Evolutionary conservation across 2,888 invertebrate genomes (phyloP).

Genomic region (Halocaridina rubra): DNA sequence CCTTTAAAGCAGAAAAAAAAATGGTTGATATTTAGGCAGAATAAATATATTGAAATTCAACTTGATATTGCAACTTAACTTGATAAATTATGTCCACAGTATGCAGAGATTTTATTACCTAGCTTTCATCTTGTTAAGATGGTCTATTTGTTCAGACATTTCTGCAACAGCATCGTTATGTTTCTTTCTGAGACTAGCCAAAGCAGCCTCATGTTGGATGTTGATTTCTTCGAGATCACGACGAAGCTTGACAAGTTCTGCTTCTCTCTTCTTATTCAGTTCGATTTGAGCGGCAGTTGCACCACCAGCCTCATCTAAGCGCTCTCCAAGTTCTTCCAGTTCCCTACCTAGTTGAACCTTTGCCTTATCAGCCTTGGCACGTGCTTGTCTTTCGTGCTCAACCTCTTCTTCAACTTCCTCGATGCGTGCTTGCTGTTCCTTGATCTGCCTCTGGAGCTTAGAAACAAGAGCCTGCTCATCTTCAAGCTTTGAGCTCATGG

Average conservation of each 20-base stretch:
- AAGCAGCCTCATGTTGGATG: conserved; percentile 97
- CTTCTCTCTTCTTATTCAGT: conserved; percentile 99
- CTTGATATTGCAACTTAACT: too few species aligned
- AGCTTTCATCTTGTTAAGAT: conserved; percentile 98
- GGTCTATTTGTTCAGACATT: conserved; percentile 99
- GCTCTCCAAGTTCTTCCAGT: conserved; percentile 95
- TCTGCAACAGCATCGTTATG: conserved; percentile 99
- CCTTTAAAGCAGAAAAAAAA: conserved; percentile 13
- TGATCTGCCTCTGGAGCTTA: conserved; percentile 98
- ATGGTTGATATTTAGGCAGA: too few species aligned
- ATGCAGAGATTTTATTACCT: too few species aligned
- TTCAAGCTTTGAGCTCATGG: conserved; percentile 92
- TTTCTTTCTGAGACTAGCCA: conserved; percentile 98
- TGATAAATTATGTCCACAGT: too few species aligned
- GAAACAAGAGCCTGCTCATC: conserved; percentile 98
- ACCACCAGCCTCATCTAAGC: conserved; percentile 98
- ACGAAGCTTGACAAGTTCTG: conserved; percentile 97
- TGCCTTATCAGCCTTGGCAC: conserved; percentile 85
- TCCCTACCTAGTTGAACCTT: conserved; percentile 96
- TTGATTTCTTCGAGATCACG: conserved; percentile 98
- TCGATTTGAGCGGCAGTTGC: conserved; percentile 99
- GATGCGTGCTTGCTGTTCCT: conserved; percentile 97
- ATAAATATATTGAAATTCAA: too few species aligned
- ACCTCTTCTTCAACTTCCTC: conserved; percentile 99
- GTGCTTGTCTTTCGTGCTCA: conserved; percentile 97